Conservation (phyloP, 2,888 invertebrate genomes). For the Lycophotia porphyrea region DNA sequence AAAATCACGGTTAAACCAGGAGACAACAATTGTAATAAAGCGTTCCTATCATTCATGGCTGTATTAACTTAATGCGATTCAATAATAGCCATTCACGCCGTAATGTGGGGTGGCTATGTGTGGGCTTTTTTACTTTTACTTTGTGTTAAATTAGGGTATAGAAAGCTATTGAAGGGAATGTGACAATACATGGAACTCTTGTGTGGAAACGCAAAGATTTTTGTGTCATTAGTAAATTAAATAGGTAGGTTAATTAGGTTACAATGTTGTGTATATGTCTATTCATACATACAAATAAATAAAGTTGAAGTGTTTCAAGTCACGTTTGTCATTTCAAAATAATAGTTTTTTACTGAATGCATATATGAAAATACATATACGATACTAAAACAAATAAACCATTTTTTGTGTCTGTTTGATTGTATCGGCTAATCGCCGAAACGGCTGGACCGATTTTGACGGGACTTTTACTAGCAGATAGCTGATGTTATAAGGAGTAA, state of each 20-base stretch:
- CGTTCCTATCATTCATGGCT: slow-evolving; percentile 77
- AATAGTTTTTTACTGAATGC: too few relatives aligned
- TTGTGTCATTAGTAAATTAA: not conserved
- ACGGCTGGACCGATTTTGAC: too few relatives aligned
- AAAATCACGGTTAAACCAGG: slow-evolving; percentile 69
- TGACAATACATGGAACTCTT: not conserved
- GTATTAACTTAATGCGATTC: slow-evolving; percentile 81
- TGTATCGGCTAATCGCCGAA: too few relatives aligned
- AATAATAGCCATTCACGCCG: slow-evolving; percentile 74
- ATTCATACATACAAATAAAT: too few relatives aligned
- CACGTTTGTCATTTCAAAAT: too few relatives aligned
- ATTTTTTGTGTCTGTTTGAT: too few relatives aligned
- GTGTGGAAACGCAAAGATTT: not conserved
- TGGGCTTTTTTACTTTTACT: slow-evolving; percentile 58
- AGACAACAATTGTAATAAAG: slow-evolving; percentile 77
- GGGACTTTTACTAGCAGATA: too few relatives aligned
- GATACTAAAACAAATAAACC: too few relatives aligned
- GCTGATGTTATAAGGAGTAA: too few relatives aligned
- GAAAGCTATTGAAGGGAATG: slow-evolving; percentile 39
- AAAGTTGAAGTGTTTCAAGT: too few relatives aligned
- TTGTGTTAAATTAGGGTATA: slow-evolving; percentile 43
- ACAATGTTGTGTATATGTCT: not conserved
- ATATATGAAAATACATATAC: too few relatives aligned
- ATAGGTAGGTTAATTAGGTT: not conserved
- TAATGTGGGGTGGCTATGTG: slow-evolving; percentile 60